Evolutionary conservation across 2,888 invertebrate species (phyloP).

Genomic region (Melanophora roralis): DNA sequence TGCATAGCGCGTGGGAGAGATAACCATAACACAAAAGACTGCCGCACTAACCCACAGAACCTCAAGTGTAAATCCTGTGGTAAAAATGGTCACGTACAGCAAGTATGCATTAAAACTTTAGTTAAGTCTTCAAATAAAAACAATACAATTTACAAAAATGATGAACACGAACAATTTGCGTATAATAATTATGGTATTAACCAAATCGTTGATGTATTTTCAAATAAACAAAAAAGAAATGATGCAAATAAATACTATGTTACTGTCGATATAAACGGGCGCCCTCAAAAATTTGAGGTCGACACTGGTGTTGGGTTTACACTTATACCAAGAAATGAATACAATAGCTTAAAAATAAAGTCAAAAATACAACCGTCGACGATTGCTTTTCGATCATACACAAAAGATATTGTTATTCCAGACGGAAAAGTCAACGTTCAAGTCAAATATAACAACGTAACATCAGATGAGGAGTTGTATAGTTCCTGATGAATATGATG

Average conservation of each 20-base stretch:
- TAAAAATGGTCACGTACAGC: constrained; percentile 24
- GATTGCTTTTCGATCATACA: constrained; percentile 40
- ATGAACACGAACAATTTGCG: constrained; percentile 5
- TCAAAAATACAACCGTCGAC: constrained; percentile 13
- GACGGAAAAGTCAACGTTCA: constrained; percentile 40
- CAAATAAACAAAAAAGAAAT: not conserved
- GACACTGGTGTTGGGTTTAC: constrained; percentile 29
- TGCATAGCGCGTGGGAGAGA: constrained; percentile 35
- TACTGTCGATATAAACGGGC: constrained; percentile 16
- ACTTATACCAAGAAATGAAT: constrained; percentile 34
- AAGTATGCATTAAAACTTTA: constrained; percentile 40
- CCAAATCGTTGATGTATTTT: constrained; percentile 23
- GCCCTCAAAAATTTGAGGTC: constrained; percentile 36
- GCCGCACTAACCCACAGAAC: constrained; percentile 24
- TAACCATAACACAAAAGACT: constrained; percentile 39
- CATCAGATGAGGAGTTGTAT: constrained; percentile 47
- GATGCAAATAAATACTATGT: constrained; percentile 18
- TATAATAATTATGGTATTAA: constrained; percentile 18
- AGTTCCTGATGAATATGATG: constrained; percentile 39
- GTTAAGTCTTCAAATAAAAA: constrained; percentile 13
- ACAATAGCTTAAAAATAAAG: constrained; percentile 20
- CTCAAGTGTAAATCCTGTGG: constrained; percentile 22
- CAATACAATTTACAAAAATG: constrained; percentile 7
- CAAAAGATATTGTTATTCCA: constrained; percentile 41
- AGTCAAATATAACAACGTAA: constrained; percentile 38